Conservation (phyloP, 2,888 invertebrate species). For the Nemurella pictetii region DNA sequence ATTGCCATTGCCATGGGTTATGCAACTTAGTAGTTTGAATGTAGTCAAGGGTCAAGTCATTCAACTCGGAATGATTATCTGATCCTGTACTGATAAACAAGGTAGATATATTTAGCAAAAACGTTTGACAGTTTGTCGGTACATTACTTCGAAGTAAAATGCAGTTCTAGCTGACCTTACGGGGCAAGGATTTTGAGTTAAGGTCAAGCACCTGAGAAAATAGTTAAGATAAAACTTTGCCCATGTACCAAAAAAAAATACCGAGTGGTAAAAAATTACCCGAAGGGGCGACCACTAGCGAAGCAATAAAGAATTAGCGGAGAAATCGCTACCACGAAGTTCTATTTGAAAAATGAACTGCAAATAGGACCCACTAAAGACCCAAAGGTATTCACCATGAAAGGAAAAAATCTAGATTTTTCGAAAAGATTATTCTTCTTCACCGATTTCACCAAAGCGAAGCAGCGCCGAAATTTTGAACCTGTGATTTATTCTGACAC, state of each 20-base stretch:
- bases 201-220: neutral
- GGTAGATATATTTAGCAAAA: neutral
- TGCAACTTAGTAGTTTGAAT: neutral
- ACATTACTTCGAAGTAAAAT: neutral
- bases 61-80: neutral
- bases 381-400: neutral
- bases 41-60: neutral
- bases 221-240: neutral
- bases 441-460: neutral
- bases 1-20: no score
- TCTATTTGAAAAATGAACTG: neutral
- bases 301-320: no score
- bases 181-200: neutral
- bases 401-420: neutral
- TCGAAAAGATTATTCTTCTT: neutral
- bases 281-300: no score
- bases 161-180: neutral
- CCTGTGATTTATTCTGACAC: neutral
- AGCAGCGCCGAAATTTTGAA: neutral
- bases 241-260: neutral
- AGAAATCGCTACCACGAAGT: neutral
- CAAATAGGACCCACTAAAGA: neutral
- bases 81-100: neutral
- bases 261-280: no score
- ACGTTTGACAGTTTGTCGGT: conserved; percentile 2